Base-by-base conservation (phyloP, 2,797 vertebrate genomes). In the Rhabdomys pumilio region DNA sequence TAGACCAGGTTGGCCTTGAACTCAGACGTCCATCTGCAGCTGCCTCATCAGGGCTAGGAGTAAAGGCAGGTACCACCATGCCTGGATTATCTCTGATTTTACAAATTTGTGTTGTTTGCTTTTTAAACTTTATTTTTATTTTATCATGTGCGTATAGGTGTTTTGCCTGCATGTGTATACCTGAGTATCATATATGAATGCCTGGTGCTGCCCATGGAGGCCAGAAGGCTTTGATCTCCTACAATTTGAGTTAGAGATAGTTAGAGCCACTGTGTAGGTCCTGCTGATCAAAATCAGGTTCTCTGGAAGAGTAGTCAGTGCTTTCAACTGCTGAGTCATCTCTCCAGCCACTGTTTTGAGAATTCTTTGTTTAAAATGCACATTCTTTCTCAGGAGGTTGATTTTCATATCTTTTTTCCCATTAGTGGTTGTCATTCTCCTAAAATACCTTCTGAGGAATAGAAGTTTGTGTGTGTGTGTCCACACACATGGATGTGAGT, bases 21-120 rank as follows among this genome's bases (percentile, higher is more conserved):
- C 8, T 57, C 50, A n/a, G 31, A n/a, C 15, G 57, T 57, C 53
- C 50, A 34, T 34, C 77, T 80, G 50, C 50, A 3, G 19, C 50
- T 34, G 31, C 29, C 9, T 80, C 53, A 47, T 26, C 24, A 79
- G 76, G 13, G 38, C 61, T 65, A 29, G 2, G 41, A 63, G 15
- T 65, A 47, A 47, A 65, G 82, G 82, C 57, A 63, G 41, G 38
- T 47, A 55, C 79, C 5, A 57, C 34, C 34, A 57, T 81, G 34
- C 55, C 55, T 61, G 12, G 73, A 38, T 94, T 14, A 3, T 93
- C 41, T 81, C 55, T 63, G 65, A 20, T 75, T 88, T 38, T 63
- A 90, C 55, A 86, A 77, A n/a, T 76, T 84, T 77, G 81, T 59
- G 19, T 86, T 75, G 5, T 87, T 96, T 97, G 75, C 34, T 93